These are phyloP conservation scores for Leptinotarsa defecta DNA, from an alignment of 1,140 invertebrate genomes.

Conservation along the genomic window DNA sequence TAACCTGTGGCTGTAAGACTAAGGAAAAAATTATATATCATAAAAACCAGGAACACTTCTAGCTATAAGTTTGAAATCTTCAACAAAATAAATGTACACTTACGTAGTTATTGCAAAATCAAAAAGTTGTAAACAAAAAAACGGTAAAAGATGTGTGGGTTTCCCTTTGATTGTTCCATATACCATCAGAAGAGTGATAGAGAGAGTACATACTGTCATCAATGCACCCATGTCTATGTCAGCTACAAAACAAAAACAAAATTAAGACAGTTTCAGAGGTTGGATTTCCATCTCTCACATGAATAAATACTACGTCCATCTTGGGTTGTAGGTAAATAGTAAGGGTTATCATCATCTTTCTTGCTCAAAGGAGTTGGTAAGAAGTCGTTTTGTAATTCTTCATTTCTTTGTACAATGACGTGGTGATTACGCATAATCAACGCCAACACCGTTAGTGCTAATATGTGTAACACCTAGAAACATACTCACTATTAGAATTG, in stretches of 20 bases:
- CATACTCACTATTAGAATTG: too few species aligned
- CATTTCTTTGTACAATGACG: conserved; percentile 47
- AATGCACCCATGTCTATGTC: conserved; percentile 78
- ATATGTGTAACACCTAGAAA: conserved; percentile 69
- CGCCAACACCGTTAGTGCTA: conserved; percentile 71
- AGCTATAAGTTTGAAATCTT: neutral
- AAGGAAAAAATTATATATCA: conserved; percentile 3
- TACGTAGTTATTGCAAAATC: conserved; percentile 86
- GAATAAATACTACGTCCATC: conserved; percentile 65
- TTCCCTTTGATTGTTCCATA: conserved; percentile 81
- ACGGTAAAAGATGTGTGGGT: conserved; percentile 81
- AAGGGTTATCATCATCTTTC: conserved; percentile 56
- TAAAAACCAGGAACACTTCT: neutral
- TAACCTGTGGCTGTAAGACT: conserved; percentile 82
- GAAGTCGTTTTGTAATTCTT: conserved; percentile 54
- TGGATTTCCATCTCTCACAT: conserved; percentile 53
- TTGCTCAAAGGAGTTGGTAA: conserved; percentile 72
- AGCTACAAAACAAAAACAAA: conserved; percentile 61
- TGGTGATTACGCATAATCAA: conserved; percentile 73
- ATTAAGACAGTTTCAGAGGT: neutral
- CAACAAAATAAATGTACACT: conserved; percentile 49
- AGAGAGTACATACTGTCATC: conserved; percentile 77
- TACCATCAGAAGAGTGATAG: conserved; percentile 79
- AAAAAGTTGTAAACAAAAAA: conserved; percentile 87
- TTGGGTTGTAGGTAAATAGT: conserved; percentile 63